Evolutionary conservation across 2,113 vertebrate genomes (phyloP).

Genomic region (Henicopernis longicauda): DNA sequence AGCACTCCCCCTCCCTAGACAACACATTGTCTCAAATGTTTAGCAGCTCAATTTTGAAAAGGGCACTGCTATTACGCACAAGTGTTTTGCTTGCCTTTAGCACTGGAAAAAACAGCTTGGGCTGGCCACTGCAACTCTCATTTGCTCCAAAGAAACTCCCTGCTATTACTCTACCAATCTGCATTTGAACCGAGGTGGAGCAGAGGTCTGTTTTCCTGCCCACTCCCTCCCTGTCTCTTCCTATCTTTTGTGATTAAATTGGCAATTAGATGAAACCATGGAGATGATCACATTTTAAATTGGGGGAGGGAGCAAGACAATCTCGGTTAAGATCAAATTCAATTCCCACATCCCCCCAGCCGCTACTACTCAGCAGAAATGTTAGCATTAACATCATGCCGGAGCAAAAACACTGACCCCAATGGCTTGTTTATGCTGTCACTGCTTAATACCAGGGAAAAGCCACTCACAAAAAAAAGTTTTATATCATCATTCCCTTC

Average conservation of each 20-base stretch:
- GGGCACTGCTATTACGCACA: background rate
- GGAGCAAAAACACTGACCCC: background rate
- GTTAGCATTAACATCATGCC: background rate
- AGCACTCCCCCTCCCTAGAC: background rate
- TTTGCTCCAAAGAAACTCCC: background rate
- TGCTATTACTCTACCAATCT: background rate
- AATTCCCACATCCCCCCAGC: background rate
- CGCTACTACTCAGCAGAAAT: background rate
- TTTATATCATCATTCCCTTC: background rate
- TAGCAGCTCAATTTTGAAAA: background rate
- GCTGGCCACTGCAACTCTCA: fast-evolving
- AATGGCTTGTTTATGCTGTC: background rate
- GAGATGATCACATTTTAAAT: background rate
- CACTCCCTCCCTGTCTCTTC: background rate
- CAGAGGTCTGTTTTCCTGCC: background rate
- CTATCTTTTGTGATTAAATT: background rate
- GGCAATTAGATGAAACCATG: background rate
- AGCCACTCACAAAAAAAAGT: background rate
- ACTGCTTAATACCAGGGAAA: background rate
- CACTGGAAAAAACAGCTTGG: background rate
- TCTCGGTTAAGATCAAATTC: background rate
- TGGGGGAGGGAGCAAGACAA: background rate
- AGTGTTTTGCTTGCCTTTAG: background rate
- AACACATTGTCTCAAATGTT: background rate
- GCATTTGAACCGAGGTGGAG: background rate